These are phyloP conservation scores for Halocynthia roretzi DNA, from an alignment of 23 tunicate genomes.

Conservation along the genomic window DNA sequence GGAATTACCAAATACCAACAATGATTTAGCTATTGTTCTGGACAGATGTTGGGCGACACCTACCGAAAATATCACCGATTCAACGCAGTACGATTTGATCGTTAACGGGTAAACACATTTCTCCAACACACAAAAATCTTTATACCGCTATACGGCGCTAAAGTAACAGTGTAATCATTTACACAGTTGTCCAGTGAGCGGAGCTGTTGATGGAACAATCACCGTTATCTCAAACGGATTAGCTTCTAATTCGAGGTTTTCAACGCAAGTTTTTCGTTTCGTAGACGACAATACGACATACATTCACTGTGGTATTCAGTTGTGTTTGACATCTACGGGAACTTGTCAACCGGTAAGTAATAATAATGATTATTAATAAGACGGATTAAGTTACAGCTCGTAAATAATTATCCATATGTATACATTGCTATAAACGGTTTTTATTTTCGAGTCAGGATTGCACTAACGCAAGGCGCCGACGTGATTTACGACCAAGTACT, in stretches of 20 bases:
- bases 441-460: too few relatives aligned
- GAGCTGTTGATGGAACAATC: conserved; percentile 27
- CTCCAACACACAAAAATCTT: background rate
- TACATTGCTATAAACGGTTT: too few relatives aligned
- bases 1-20: conserved; percentile 32
- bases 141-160: background rate
- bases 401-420: too few relatives aligned
- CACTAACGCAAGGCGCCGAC: too few relatives aligned
- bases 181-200: conserved; percentile 19
- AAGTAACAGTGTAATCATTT: background rate
- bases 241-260: conserved; percentile 17
- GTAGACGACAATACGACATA: conserved; percentile 55
- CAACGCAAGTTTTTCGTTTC: conserved; percentile 53
- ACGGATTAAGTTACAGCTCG: too few relatives aligned
- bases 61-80: conserved; percentile 20
- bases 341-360: conserved; percentile 5
- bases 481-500: too few relatives aligned
- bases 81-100: conserved; percentile 27
- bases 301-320: conserved; percentile 49
- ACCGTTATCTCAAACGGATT: conserved; percentile 33
- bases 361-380: background rate
- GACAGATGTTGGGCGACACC: conserved; percentile 75
- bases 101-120: conserved; percentile 30
- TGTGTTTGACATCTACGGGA: conserved; percentile 25
- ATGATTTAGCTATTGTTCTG: conserved; percentile 20